Percentiles rank a stretch among this genome's conserved stretches.
phyloP scores from a whole-genome alignment of 2,797 vertebrate species.

The Syncerus caffer region DNA sequence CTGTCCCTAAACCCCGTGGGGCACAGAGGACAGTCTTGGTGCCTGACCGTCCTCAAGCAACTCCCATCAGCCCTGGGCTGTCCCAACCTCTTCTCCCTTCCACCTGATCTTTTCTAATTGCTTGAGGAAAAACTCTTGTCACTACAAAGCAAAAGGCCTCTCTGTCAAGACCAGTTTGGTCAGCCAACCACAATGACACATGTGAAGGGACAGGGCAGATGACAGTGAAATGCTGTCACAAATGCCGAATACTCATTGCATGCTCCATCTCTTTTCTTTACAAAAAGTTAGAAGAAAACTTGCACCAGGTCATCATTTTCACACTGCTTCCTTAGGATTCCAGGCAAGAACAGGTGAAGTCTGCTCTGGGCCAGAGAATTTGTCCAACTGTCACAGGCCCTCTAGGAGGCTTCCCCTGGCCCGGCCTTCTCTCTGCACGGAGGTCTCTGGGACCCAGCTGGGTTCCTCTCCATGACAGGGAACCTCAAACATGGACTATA shows the following conservation, averaged over 20 bases:
- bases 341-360: neutral
- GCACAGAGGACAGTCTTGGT: neutral
- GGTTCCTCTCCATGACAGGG: neutral
- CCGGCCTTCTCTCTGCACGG: neutral
- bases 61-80: neutral
- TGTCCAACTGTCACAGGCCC: neutral
- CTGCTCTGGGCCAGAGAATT: neutral
- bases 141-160: neutral
- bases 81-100: neutral
- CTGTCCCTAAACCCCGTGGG: neutral
- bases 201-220: neutral
- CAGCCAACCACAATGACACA: neutral
- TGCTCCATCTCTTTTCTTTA: neutral
- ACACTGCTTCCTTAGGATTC: neutral
- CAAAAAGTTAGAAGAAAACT: neutral
- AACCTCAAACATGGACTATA: neutral
- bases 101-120: neutral
- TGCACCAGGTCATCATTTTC: neutral
- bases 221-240: neutral
- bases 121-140: conserved; percentile 23
- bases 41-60: neutral
- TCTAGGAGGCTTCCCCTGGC: neutral
- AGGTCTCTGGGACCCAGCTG: neutral
- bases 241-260: rapidly evolving
- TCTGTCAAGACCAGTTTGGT: neutral